Conservation (phyloP, 1,140 invertebrate species). For the Aphaenogaster ashmeadi region DNA sequence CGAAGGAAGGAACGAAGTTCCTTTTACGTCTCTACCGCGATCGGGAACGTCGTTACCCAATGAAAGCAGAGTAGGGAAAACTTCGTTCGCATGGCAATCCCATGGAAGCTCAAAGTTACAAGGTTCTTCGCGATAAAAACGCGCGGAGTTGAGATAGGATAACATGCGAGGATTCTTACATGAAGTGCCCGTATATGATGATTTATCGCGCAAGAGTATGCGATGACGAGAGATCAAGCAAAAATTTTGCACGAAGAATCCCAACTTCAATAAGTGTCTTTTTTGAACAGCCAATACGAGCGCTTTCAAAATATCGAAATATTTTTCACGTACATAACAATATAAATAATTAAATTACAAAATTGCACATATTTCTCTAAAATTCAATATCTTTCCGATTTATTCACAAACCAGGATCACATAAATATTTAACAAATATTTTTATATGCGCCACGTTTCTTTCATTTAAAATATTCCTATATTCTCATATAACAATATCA, state of each 20-base stretch:
- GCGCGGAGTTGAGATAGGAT: background rate
- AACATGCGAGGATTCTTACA: conserved; percentile 25
- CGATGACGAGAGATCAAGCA: background rate
- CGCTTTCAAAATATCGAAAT: background rate
- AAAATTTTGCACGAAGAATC: background rate
- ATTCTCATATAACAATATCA: no score
- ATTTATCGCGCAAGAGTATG: conserved; percentile 16
- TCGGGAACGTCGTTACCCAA: conserved; percentile 37
- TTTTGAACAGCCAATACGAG: background rate
- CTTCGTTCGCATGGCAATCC: conserved; percentile 43
- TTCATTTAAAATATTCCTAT: background rate
- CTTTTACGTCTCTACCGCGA: conserved; percentile 12
- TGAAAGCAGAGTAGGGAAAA: conserved; percentile 35
- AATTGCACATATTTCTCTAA: background rate
- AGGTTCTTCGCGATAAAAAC: background rate
- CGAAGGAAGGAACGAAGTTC: conserved; percentile 13
- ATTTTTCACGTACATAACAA: background rate
- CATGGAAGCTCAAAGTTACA: conserved; percentile 26
- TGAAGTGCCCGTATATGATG: background rate
- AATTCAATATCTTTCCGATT: background rate
- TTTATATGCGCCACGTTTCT: background rate
- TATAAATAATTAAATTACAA: background rate
- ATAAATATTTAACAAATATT: background rate
- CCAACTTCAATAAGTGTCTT: background rate
- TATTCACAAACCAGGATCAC: background rate